A percentile compares a stretch with the other conserved stretches of the same genome.
phyloP scores from a whole-genome alignment of 2,797 vertebrate genomes.

The Chiroxiphia lanceolata region DNA sequence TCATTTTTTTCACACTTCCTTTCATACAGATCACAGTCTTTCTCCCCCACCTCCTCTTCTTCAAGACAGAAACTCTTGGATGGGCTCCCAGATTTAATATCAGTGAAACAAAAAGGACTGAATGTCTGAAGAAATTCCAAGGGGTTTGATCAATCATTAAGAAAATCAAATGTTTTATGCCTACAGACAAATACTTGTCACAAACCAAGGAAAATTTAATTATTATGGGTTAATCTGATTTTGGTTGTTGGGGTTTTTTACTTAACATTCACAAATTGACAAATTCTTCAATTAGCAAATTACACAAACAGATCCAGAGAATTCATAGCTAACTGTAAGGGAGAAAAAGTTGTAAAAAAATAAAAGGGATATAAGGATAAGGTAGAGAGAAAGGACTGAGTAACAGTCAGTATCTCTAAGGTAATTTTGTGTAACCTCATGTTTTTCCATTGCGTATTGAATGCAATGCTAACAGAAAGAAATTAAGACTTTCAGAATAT shows the following conservation, averaged over 20 bases:
- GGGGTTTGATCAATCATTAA: background rate
- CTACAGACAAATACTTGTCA: background rate
- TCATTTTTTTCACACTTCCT: slow-evolving; percentile 26
- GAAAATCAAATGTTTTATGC: background rate
- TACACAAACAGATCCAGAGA: background rate
- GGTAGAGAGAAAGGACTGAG: background rate
- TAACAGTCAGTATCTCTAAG: background rate
- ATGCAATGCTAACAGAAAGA: background rate
- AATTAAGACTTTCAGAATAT: background rate
- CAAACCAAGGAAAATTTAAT: background rate
- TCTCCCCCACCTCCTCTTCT: slow-evolving; percentile 1
- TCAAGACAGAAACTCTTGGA: slow-evolving; percentile 12
- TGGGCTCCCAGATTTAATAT: background rate
- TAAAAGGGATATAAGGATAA: background rate
- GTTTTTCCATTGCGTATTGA: background rate
- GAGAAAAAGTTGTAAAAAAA: background rate
- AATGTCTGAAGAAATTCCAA: background rate
- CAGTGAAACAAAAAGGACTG: background rate
- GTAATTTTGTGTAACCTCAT: background rate
- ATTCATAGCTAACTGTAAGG: background rate
- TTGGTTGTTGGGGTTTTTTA: background rate
- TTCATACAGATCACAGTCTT: background rate
- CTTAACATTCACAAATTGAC: background rate
- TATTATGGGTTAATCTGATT: background rate
- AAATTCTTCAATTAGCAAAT: background rate